Base-by-base conservation (phyloP, 35 echinoderm and acorn worm species). In the Amphiura filiformis region DNA sequence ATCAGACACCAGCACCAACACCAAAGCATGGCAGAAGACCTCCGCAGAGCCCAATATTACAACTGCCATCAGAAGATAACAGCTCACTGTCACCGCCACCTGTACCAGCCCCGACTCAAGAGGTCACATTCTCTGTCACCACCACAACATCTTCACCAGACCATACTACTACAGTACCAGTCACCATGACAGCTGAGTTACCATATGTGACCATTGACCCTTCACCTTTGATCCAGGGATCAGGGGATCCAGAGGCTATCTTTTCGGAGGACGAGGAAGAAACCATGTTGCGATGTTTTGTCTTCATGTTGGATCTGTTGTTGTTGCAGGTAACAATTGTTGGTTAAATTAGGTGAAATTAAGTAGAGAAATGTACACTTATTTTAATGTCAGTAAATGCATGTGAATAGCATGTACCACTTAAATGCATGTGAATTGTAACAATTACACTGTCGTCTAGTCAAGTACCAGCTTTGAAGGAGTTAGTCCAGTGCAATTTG, bases 281-380 rank as follows among this genome's bases (percentile, higher is more conserved):
- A 36, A 84, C 88, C 37, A 88, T 93, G 35, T 64, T 97, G 9
- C 84, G 92, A 14, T 99, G 90, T 36, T 99, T 89, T 86, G 93
- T 94, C 17, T 84, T 94, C 23, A 99, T 95, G 93, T 33, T 95
- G 36, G 96, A 99, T 78, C 87, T 99, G 15, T 84, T 99, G 1
- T 78, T 92, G 0, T 42, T 92, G 39, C 90, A 99, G 96, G 96
- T 99, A 40, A 77, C 76, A 39, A n/a, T n/a, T 87, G 84, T 20
- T 17, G 36, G 30, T 3, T 32, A 0, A 65, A 11, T 75, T 13
- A 13, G 65, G n/a, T 75, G n/a, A n/a, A n/a, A n/a, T n/a, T n/a
- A n/a, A n/a, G n/a, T n/a, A n/a, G n/a, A n/a, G n/a, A n/a, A n/a
- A n/a, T n/a, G n/a, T n/a, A n/a, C n/a, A n/a, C n/a, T n/a, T n/a